Evolutionary conservation across 2,888 invertebrate genomes (phyloP).

Genomic region (Pecten maximus): DNA sequence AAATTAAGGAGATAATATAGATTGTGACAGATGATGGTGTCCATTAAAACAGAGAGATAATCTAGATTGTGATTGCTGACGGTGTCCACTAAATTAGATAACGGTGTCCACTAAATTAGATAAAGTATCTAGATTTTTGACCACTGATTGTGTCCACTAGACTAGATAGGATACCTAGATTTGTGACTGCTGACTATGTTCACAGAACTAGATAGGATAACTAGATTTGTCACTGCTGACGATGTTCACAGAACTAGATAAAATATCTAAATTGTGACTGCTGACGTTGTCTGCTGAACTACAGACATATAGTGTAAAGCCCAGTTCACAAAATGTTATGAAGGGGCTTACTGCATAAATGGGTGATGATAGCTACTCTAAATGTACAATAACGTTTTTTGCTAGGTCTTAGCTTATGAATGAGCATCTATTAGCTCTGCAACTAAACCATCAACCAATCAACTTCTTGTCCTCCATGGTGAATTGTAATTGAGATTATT

Average conservation of each 20-base stretch:
- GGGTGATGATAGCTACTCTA: not conserved
- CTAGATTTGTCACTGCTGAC: not conserved
- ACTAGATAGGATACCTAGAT: not conserved
- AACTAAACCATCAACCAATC: not conserved
- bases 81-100: not conserved
- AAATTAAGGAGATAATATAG: too few relatives aligned
- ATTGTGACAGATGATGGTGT: too few relatives aligned
- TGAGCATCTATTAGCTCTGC: not conserved
- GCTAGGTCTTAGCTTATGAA: not conserved
- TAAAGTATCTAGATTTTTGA: not conserved
- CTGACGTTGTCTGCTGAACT: not conserved
- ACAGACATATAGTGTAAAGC: not conserved
- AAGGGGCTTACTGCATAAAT: not conserved
- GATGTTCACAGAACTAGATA: not conserved
- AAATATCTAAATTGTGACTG: not conserved
- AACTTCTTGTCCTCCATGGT: not conserved
- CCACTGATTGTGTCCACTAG: not conserved
- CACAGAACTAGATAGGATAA: too few relatives aligned
- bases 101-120: not conserved
- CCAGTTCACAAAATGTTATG: not conserved
- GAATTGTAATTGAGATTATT: not conserved
- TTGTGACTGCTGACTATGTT: not conserved
- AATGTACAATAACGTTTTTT: not conserved
- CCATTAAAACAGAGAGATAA: too few relatives aligned
- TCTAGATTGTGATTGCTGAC: too few relatives aligned